Conservation (phyloP, 2,113 vertebrate genomes). For the Gopherus flavomarginatus region DNA sequence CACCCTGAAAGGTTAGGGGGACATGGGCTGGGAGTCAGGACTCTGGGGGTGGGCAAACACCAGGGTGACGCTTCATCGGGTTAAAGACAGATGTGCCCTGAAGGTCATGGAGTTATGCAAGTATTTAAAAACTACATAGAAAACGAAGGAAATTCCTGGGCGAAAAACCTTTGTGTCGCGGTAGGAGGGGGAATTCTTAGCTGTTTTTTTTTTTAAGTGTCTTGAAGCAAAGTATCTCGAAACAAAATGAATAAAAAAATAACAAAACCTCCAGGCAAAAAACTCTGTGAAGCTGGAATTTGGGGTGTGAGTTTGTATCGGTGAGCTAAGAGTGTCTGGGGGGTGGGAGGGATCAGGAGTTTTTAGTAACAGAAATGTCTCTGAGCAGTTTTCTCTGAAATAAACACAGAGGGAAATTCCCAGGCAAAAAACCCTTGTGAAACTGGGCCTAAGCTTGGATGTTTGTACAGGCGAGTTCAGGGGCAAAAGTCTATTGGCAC, state of each 20-base stretch:
- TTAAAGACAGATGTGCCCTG: background rate
- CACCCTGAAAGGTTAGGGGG: background rate
- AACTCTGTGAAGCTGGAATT: background rate
- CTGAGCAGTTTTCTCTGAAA: background rate
- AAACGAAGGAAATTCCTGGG: no score
- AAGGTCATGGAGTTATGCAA: no score
- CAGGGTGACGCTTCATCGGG: background rate
- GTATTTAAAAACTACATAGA: no score
- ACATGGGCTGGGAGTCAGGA: no score
- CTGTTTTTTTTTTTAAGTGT: no score
- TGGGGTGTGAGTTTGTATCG: background rate
- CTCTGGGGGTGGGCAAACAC: no score
- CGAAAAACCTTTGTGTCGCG: no score
- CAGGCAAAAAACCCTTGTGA: background rate
- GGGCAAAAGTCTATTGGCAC: background rate
- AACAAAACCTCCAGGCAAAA: background rate
- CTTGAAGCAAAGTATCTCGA: background rate
- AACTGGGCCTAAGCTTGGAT: no score
- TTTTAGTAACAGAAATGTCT: background rate
- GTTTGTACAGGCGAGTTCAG: background rate
- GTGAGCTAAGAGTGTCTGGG: background rate
- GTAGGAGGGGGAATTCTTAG: no score
- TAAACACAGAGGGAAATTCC: background rate
- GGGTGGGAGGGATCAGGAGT: background rate
- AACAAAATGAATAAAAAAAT: background rate